phyloP scores from a whole-genome alignment of 2,888 invertebrate genomes.

The Nomada flava region DNA sequence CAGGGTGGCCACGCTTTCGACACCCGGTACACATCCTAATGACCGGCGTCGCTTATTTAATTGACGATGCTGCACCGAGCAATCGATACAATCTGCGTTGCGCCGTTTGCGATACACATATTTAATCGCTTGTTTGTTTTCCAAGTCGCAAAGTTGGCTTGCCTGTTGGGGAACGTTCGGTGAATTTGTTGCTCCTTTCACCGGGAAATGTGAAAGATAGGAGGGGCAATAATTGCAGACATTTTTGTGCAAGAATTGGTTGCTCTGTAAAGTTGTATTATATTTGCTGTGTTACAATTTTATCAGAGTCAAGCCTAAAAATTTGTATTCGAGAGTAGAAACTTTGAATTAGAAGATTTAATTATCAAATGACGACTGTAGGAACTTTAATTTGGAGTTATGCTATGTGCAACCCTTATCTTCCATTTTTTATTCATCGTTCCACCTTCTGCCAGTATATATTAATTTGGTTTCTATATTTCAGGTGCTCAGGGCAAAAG shows the following conservation, averaged over 20 bases:
- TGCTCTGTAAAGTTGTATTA: too few species aligned
- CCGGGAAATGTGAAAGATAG: too few species aligned
- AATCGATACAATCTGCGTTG: constrained; percentile 64
- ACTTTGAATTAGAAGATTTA: background rate
- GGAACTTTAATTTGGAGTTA: too few species aligned
- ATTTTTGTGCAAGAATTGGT: too few species aligned
- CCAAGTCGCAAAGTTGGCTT: background rate
- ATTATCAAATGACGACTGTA: background rate
- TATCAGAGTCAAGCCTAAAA: too few species aligned
- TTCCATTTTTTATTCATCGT: too few species aligned
- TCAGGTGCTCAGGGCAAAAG: constrained; percentile 90
- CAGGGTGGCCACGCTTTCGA: constrained; percentile 41
- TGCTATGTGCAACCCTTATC: too few species aligned
- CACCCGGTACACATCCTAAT: constrained; percentile 61
- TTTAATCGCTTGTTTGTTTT: background rate
- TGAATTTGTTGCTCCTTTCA: background rate
- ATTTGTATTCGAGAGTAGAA: background rate
- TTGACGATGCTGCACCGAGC: constrained; percentile 44
- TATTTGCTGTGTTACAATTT: too few species aligned
- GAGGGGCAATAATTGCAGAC: too few species aligned
- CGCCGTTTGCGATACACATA: constrained; percentile 15
- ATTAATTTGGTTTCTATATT: background rate
- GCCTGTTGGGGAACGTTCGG: background rate
- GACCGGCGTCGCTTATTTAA: constrained; percentile 63
- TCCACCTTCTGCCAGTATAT: background rate